Base-by-base conservation (phyloP, 2,888 invertebrate species). In the Beris chalybata region DNA sequence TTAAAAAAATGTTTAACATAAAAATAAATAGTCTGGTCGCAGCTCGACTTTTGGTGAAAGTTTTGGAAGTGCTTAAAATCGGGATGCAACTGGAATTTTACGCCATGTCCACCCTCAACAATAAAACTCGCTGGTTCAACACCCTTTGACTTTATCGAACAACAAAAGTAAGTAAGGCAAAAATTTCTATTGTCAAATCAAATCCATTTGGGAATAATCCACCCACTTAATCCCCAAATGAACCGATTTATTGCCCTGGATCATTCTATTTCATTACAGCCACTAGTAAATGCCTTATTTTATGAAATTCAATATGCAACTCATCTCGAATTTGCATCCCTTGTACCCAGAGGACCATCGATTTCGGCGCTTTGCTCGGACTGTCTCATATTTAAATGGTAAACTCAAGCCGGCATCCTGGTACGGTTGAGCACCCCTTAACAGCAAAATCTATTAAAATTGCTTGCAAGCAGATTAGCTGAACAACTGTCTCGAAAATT, bases 201-300 rank as follows among this genome's bases (percentile, higher is more conserved):
- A 58, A 59, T n/a, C 68, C 68, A 68, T 65, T 68, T 68, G 68
- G 65, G 68, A 68, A 64, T 59, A 61, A 63, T 61, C 56, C 65
- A 50, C 65, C 65, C 68, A 53, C 43, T 43, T 56, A 58, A 61
- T 65, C 56, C 56, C 68, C 65, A 53, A 61, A 61, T 45, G 61
- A 50, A 50, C 55, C 65, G 64, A 68, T 68, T 68, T 68, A 68
- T 68, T 68, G 56, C 68, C 61, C 52, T 52, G 68, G 68, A 68
- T 68, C 65, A 68, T 56, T 65, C 50, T 64, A 65, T 61, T 68
- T 61, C 68, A 65, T 52, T 52, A 38, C 22, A 50, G 43, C 52
- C 50, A 61, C 61, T 32, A 32, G 50, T 61, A 61, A 61, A 50
- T 61, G 32, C 61, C 44, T 61, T 30, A 50, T 61, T 47, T 61